Percentiles rank a stretch among this genome's conserved stretches.
Evolutionary conservation across 1,140 invertebrate species (phyloP).

Genomic region (Glomeris maerens): DNA sequence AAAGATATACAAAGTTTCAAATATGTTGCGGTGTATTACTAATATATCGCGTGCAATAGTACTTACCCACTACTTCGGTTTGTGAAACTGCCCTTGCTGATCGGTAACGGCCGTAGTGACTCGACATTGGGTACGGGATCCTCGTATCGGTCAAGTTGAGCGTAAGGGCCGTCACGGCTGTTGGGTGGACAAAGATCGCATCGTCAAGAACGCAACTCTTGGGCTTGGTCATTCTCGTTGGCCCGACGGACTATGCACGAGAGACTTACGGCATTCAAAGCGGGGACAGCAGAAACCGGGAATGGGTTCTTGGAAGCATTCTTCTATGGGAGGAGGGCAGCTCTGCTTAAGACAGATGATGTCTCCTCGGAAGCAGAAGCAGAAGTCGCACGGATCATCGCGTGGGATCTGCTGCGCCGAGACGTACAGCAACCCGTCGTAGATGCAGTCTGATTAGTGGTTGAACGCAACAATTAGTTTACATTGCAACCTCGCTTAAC

Average conservation of each 20-base stretch:
- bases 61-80: background rate
- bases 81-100: background rate
- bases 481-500: no score
- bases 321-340: slow-evolving; percentile 79
- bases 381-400: slow-evolving; percentile 88
- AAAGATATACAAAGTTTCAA: no score
- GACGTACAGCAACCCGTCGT: slow-evolving; percentile 78
- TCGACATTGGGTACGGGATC: background rate
- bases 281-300: slow-evolving; percentile 85
- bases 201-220: background rate
- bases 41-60: no score
- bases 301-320: slow-evolving; percentile 79
- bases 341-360: slow-evolving; percentile 90
- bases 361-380: slow-evolving; percentile 91
- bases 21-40: no score
- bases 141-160: background rate
- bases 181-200: background rate
- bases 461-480: no score
- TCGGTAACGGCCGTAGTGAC: background rate
- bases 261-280: slow-evolving; percentile 59
- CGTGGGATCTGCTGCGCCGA: slow-evolving; percentile 87
- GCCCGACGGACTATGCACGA: background rate
- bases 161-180: background rate
- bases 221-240: no score
- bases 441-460: slow-evolving; percentile 43